phyloP scores from a whole-genome alignment of 2,113 vertebrate species.

The Poecile atricapillus region DNA sequence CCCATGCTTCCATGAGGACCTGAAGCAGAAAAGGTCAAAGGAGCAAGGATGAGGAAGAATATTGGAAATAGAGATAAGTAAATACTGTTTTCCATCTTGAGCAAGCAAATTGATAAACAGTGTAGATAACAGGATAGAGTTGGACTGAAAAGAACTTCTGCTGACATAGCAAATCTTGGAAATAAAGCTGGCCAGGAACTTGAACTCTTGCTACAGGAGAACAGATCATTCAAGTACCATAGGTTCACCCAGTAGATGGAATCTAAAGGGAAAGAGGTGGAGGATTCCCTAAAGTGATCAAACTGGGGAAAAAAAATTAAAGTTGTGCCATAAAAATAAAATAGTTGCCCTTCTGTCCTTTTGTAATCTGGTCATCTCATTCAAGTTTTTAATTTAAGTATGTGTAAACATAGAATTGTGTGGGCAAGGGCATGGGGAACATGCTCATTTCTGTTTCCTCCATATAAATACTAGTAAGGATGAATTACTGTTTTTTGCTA shows the following conservation, averaged over 20 bases:
- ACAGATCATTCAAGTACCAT: neutral
- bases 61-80: neutral
- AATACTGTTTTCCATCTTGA: neutral
- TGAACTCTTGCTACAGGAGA: neutral
- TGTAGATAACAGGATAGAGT: neutral
- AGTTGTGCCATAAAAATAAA: neutral
- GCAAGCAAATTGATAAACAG: neutral
- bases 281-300: neutral
- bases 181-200: neutral
- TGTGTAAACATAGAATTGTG: neutral
- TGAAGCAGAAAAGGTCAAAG: constrained; percentile 45
- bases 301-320: neutral
- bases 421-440: neutral
- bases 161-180: neutral
- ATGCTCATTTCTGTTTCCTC: neutral
- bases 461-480: neutral
- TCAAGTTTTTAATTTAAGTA: neutral
- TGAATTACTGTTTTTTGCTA: neutral
- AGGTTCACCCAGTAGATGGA: neutral
- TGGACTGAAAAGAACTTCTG: neutral
- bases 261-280: neutral
- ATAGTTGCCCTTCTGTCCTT: neutral
- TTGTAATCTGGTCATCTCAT: neutral
- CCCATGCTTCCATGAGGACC: constrained; percentile 90
- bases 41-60: neutral